phyloP scores from a whole-genome alignment of 2,113 vertebrate species.

The Hyaena hyaena region DNA sequence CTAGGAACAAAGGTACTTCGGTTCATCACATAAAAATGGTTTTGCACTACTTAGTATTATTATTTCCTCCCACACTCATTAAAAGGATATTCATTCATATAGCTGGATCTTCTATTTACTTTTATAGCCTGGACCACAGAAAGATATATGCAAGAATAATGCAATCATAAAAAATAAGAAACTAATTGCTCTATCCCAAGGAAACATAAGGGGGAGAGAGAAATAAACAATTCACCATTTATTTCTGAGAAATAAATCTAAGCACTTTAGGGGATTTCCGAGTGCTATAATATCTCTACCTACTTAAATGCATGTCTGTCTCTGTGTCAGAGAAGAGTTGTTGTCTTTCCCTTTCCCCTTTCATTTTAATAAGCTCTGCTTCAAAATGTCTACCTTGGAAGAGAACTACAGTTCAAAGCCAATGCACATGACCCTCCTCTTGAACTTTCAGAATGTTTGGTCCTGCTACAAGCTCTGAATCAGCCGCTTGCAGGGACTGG shows the following conservation, averaged over 20 bases:
- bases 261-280: constrained; percentile 63
- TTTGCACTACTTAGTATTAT: constrained; percentile 72
- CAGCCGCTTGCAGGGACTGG: constrained; percentile 36
- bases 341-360: constrained; percentile 37
- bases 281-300: constrained; percentile 54
- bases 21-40: constrained; percentile 66
- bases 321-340: neutral
- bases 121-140: constrained; percentile 77
- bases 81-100: constrained; percentile 79
- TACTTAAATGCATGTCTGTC: constrained; percentile 67
- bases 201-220: constrained; percentile 58
- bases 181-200: constrained; percentile 76
- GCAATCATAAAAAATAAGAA: constrained; percentile 79
- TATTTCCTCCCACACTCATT: constrained; percentile 75
- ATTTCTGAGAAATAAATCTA: constrained; percentile 79
- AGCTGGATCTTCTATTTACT: constrained; percentile 71
- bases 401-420: constrained; percentile 71
- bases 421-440: constrained; percentile 63
- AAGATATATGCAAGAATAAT: constrained; percentile 76
- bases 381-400: constrained; percentile 64
- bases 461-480: constrained; percentile 61
- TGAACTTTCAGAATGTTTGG: constrained; percentile 74
- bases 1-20: neutral
- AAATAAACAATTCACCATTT: constrained; percentile 79
- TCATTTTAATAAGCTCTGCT: constrained; percentile 68